Percentiles rank a stretch among this genome's conserved stretches.
phyloP scores from a whole-genome alignment of 2,113 vertebrate species.

The Todiramphus chloris region DNA sequence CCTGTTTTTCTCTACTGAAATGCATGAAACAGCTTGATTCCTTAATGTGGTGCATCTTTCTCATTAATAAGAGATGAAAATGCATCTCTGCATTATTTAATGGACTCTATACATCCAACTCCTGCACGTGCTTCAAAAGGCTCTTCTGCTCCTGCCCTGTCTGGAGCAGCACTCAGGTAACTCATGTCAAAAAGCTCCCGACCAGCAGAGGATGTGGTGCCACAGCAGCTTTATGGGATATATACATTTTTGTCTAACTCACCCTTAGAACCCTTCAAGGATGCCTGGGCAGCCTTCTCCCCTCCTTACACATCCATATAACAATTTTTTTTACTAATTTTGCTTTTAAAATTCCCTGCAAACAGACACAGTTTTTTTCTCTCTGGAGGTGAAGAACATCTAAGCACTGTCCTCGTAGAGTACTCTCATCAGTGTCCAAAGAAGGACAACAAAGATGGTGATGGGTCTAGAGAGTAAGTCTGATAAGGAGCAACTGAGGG shows the following conservation, averaged over 20 bases:
- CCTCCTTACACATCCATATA: background rate
- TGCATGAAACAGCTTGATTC: background rate
- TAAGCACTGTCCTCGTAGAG: background rate
- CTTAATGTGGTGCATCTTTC: background rate
- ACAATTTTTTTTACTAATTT: background rate
- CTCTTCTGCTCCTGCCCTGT: background rate
- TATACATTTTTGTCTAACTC: background rate
- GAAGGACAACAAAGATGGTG: background rate
- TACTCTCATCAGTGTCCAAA: background rate
- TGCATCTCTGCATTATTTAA: background rate
- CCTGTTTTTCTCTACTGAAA: background rate
- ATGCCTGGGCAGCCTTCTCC: background rate
- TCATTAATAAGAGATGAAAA: constrained; percentile 39
- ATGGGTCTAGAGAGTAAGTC: background rate
- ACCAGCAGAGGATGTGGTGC: background rate
- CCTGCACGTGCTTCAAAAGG: background rate
- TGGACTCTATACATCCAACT: background rate
- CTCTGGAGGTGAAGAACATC: background rate
- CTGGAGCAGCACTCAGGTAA: background rate
- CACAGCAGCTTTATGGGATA: background rate
- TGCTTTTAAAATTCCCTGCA: background rate
- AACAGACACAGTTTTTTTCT: background rate
- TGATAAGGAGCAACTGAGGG: background rate
- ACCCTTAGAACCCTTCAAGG: background rate
- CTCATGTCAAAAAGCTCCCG: background rate